These are phyloP conservation scores for Polietes domitor DNA, from an alignment of 2,888 invertebrate genomes.

Conservation along the genomic window DNA sequence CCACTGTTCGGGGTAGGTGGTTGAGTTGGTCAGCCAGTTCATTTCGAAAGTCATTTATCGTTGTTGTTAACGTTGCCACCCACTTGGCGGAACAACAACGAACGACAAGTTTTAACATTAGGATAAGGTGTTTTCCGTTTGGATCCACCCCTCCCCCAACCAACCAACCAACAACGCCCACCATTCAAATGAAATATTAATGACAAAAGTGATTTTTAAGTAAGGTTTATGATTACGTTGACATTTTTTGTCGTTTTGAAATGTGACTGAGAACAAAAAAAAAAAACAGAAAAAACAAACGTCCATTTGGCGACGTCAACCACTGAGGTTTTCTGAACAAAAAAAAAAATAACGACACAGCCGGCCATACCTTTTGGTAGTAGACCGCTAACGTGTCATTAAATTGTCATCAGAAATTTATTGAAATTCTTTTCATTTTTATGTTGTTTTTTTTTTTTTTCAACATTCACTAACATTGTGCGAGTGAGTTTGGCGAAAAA, in stretches of 20 bases:
- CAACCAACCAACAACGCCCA: too few relatives aligned
- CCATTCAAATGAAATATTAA: conserved; percentile 67
- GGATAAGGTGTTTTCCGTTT: conserved; percentile 13
- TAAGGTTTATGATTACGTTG: conserved; percentile 65
- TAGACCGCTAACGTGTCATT: conserved; percentile 63
- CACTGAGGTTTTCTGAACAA: not conserved
- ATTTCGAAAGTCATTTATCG: conserved; percentile 32
- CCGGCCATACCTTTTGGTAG: conserved; percentile 30
- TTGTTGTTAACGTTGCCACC: conserved; percentile 33
- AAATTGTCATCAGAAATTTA: conserved; percentile 67
- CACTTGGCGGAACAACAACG: not conserved
- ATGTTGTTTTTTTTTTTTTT: conserved; percentile 17
- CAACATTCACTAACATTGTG: not conserved
- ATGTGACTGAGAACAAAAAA: not conserved
- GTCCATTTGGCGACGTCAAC: not conserved
- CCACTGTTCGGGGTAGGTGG: conserved; percentile 5
- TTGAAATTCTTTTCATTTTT: conserved; percentile 60
- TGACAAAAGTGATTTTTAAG: conserved; percentile 69
- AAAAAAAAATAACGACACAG: not conserved
- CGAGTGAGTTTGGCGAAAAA: not conserved
- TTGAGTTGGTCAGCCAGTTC: not conserved
- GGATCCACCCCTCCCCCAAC: too few relatives aligned
- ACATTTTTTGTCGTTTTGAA: conserved; percentile 55
- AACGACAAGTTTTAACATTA: conserved; percentile 16
- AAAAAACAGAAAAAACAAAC: not conserved